phyloP scores from a whole-genome alignment of 2,888 invertebrate species.

The Tenthredo notha region DNA sequence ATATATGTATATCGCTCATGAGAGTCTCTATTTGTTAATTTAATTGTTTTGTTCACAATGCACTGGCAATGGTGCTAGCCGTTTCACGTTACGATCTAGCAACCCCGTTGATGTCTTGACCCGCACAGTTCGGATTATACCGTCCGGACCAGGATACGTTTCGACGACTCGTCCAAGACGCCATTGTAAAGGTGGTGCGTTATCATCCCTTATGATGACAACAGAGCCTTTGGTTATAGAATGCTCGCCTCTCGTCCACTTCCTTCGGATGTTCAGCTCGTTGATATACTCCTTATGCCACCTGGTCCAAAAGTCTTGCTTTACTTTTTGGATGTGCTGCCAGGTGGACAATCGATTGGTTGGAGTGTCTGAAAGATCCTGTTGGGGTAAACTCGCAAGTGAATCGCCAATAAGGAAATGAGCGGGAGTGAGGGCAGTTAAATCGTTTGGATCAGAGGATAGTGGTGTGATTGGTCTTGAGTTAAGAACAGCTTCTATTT shows the following conservation, averaged over 20 bases:
- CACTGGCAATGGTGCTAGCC: slow-evolving; percentile 51
- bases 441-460: slow-evolving; percentile 57
- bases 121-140: slow-evolving; percentile 58
- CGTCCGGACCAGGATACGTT: slow-evolving; percentile 61
- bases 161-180: no score
- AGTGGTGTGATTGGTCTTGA: slow-evolving; percentile 52
- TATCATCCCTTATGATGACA: no score
- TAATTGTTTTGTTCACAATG: neutral
- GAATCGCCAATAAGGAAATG: slow-evolving; percentile 53
- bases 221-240: no score
- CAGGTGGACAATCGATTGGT: no score
- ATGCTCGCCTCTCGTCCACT: no score
- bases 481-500: slow-evolving; percentile 57
- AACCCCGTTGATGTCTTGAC: slow-evolving; percentile 58
- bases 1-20: neutral
- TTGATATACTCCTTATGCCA: no score
- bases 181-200: no score
- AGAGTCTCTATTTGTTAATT: neutral
- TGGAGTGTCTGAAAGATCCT: slow-evolving; percentile 43
- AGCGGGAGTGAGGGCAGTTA: slow-evolving; percentile 49
- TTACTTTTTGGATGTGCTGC: no score
- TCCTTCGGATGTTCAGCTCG: no score
- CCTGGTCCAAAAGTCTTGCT: no score
- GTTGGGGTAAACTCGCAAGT: slow-evolving; percentile 49
- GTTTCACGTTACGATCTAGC: slow-evolving; percentile 57